Base-by-base conservation (phyloP, 1,140 invertebrate species). In the Pseudomyrmex concolor region DNA sequence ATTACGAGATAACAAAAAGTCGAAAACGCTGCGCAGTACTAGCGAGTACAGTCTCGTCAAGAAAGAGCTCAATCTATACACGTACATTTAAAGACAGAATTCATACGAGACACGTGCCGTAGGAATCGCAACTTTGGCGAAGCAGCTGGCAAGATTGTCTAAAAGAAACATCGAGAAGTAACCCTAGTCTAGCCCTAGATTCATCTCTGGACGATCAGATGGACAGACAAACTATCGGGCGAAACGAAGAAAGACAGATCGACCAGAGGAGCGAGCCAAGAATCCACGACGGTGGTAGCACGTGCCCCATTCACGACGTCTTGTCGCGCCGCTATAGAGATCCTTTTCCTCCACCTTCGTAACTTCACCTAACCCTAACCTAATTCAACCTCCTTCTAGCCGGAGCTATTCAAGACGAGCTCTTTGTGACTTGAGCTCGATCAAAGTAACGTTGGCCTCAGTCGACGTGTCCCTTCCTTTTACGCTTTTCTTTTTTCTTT, bases 321-420 rank as follows among this genome's bases (percentile, higher is more conserved):
- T 34, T 34, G 72, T 60, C 62, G 51, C 55, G 43, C 64, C 22
- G 22, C 8, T 54, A 7, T 9, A 48, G 66, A 62, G 63, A 64
- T 62, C 74, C 84, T 85, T 91, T 92, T 62, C 74, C 84, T 85
- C 92, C 92, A 93, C 92, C 92, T 91, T 93, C 92, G 90, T 92
- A 92, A 92, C 90, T 90, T 89, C 91, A 91, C 89, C 90, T 91
- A 86, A 86, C 87, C 90, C 90, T 91, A 86, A 86, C 87, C 90
- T 88, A 92, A 92, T 91, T 88, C 87, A 89, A 87, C 89, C 87
- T 91, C 87, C 88, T 88, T 48, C 63, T 60, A 82, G 84, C 87
- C 86, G 81, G 80, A 87, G 87, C 89, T 91, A 91, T 91, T 91
- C 91, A 91, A 90, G 85, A 89, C 89, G 87, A 85, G 87, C 88